phyloP scores from a whole-genome alignment of 2,888 invertebrate species.

The Volucella bombylans region DNA sequence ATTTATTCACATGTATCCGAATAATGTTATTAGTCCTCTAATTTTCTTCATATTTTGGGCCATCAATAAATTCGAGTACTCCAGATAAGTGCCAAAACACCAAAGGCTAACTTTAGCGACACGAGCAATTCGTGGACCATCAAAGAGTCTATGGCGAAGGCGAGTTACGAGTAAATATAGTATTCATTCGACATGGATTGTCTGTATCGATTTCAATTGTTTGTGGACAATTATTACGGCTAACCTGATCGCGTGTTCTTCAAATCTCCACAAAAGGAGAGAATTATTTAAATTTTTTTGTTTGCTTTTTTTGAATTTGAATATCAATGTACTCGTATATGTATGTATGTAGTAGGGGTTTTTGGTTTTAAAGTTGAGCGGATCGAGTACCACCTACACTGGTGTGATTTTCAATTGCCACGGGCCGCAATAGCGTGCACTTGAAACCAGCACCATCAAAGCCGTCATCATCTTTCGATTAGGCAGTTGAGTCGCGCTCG shows the following conservation, averaged over 20 bases:
- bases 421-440: conserved; percentile 36
- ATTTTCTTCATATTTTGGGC: conserved; percentile 42
- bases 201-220: conserved; percentile 62
- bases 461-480: conserved; percentile 53
- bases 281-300: not conserved
- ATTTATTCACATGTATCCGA: conserved; percentile 41
- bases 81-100: conserved; percentile 30
- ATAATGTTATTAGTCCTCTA: conserved; percentile 35
- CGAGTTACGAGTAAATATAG: conserved; percentile 24
- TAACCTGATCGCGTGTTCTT: conserved; percentile 54
- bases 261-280: conserved; percentile 6
- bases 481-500: conserved; percentile 42
- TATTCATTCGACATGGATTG: conserved; percentile 33
- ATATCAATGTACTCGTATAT: too few species aligned
- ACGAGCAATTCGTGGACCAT: conserved; percentile 8
- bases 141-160: conserved; percentile 4
- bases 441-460: conserved; percentile 63
- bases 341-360: too few species aligned
- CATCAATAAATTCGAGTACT: conserved; percentile 35
- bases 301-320: too few species aligned
- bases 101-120: conserved; percentile 39
- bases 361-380: not conserved
- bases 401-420: conserved; percentile 51
- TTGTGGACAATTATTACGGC: conserved; percentile 47
- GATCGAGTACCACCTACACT: conserved; percentile 60